Percentiles rank a stretch among this genome's conserved stretches.
Evolutionary conservation across 2,113 vertebrate species (phyloP).

Genomic region (Muntiacus muntjak): DNA sequence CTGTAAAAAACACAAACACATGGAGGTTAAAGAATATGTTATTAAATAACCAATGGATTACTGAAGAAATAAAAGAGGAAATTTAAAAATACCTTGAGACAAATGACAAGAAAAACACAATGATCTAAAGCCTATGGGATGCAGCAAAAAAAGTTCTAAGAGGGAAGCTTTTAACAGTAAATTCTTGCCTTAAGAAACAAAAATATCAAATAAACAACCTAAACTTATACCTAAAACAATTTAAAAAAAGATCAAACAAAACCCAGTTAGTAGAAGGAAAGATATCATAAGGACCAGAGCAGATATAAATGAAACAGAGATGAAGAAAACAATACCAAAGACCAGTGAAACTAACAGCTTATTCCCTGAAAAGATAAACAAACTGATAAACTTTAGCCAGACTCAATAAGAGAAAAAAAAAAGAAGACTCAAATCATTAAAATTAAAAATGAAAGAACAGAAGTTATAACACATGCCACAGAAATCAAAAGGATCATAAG

Average conservation of each 20-base stretch:
- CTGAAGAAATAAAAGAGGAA: neutral
- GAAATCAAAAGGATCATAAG: neutral
- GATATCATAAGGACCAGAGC: neutral
- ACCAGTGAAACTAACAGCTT: neutral
- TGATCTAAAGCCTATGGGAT: neutral
- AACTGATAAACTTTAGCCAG: neutral
- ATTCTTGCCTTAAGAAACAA: neutral
- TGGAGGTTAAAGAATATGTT: neutral
- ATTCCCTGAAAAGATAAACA: neutral
- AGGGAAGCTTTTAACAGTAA: neutral
- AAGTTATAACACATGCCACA: neutral
- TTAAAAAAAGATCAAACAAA: neutral
- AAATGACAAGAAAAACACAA: neutral
- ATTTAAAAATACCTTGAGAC: neutral
- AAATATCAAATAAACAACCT: neutral
- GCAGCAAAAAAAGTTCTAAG: neutral
- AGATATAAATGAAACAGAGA: neutral
- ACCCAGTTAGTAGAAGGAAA: neutral
- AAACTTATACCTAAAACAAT: neutral
- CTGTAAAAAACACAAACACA: neutral
- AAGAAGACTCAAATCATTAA: neutral
- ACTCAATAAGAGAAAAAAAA: neutral
- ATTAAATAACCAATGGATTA: neutral
- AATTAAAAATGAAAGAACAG: neutral
- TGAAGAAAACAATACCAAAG: neutral